Conservation (phyloP, 2,113 vertebrate genomes). For the Macroglossus sobrinus region DNA sequence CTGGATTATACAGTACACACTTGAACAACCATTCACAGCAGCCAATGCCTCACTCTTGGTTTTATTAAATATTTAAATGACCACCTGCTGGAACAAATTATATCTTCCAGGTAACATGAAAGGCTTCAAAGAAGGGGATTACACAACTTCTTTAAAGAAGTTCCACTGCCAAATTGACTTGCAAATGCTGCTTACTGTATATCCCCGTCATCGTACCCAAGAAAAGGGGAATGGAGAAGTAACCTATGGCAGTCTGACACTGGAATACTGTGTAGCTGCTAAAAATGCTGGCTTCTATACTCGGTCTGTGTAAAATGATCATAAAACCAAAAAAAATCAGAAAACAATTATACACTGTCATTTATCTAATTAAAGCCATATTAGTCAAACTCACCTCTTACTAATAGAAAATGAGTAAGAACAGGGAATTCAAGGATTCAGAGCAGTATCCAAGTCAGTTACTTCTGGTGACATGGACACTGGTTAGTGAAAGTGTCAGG, state of each 20-base stretch:
- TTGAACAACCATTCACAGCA: neutral
- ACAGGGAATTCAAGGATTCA: neutral
- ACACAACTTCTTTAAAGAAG: neutral
- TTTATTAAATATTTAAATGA: conserved; percentile 11
- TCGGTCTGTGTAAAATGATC: neutral
- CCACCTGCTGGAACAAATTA: neutral
- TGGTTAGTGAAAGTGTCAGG: neutral
- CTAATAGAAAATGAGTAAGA: neutral
- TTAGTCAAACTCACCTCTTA: neutral
- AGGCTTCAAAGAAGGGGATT: neutral
- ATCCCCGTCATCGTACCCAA: neutral
- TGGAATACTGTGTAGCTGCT: neutral
- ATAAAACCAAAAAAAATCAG: neutral
- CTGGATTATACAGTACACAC: neutral
- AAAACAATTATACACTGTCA: neutral
- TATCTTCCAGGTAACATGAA: neutral
- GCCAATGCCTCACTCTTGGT: neutral
- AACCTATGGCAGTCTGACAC: neutral
- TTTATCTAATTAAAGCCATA: neutral
- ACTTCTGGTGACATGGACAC: neutral
- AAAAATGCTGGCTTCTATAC: neutral
- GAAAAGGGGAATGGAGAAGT: neutral
- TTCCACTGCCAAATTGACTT: neutral
- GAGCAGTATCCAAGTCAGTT: neutral
- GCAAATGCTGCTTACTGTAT: neutral